Base-by-base conservation (phyloP, 2,888 invertebrate genomes). In the Callosobruchus maculatus region DNA sequence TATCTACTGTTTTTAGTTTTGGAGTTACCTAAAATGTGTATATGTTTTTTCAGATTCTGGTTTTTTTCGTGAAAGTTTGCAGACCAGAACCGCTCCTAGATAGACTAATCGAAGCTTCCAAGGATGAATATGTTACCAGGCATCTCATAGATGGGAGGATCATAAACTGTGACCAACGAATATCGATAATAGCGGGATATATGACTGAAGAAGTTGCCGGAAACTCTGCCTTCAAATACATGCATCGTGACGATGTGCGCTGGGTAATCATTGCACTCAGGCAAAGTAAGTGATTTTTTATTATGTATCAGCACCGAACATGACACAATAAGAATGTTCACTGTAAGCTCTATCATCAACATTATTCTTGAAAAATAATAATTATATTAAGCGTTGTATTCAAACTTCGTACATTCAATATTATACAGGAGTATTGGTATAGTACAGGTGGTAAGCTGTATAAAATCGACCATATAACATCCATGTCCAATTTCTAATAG, bases 91-190 rank as follows among this genome's bases (percentile, higher is more conserved):
- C 93, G 72, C 90, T 94, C 71, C 91, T 92, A 49, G 91, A 91
- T 80, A 88, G 91, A 73, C 84, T 93, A 70, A 85, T 93, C 74
- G 93, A 93, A 82, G 91, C 92, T 7, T 91, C 90, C 75, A 92
- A 93, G 80, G 92, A 96, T 82, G 97, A 97, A 86, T 97, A 97
- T 86, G 93, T 95, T 84, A 97, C 97, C 0, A 90, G 97, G 79
- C 97, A 97, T 87, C 89, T 95, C 74, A 91, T 96, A 72, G 96
- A 97, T 88, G 97, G 97, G 0, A 91, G 94, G 70, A 96, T 97
- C 79, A 93, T 97, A 71, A 95, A 94, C 84, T 95, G 95, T 85
- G 97, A 97, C 86, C 97, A 97, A 85, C 92, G 96, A 83, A 96
- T 97, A 83, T 95, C 97, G 7, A 88, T 95, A 75, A 93, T 97